Evolutionary conservation across 2,113 vertebrate genomes (phyloP), one percentile per base, ranked within the genome.

Genomic region (Potamarius usumacintae): DNA sequence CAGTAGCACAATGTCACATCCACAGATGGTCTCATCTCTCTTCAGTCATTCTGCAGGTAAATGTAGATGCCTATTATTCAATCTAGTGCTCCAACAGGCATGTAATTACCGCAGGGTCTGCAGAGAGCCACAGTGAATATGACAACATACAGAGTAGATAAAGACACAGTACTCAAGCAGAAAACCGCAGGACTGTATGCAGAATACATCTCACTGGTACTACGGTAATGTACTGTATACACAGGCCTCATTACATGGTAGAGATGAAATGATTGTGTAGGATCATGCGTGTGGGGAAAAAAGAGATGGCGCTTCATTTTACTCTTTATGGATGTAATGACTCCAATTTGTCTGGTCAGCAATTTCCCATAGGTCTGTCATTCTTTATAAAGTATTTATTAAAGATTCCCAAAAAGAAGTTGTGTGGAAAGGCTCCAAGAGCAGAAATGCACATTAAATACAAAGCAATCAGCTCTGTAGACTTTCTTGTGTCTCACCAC

Each of bases 51-150:
- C 90, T 84, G 80, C 86, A 92, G 91, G 92, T 91, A 93, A 92
- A 91, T n/a, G 20, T 90, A 90, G 76, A 78, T 91, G 90, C 85
- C 89, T 89, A 90, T 93, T 92, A 91, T 93, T 92, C 89, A 83
- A 90, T 92, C 92, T 87, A 81, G 89, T 79, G 85, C 89, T 89
- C 88, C 88, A 93, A 93, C 91, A 92, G 90, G 85, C 92, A 93
- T 87, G 93, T 94, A 94, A 94, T 93, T 90, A 93, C 92, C 90
- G 91, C 85, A 90, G 91, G 91, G 92, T 93, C 69, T 88, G 85
- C 85, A 52, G 88, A 91, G 85, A 88, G 84, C 88, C 78, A 48
- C 65, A 85, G 90, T 89, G 91, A 90, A 60, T 88, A 76, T 92
- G 91, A 92, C 92, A 93, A 87, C 87, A 89, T 81, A 82, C 91